These are phyloP conservation scores for Melanophora roralis DNA, from an alignment of 2,888 invertebrate species.

Conservation along the genomic window DNA sequence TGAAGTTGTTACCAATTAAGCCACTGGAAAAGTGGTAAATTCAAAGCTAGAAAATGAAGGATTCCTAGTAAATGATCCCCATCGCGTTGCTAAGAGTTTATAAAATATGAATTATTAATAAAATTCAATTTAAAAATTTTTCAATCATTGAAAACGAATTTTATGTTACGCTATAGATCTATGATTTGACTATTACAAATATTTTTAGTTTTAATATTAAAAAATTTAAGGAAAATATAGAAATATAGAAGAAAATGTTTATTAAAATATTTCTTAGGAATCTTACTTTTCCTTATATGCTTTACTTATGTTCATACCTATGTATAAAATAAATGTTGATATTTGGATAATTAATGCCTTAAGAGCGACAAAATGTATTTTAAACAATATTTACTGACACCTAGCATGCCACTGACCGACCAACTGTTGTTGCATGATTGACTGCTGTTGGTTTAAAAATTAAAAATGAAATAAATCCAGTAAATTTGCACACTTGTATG, in stretches of 20 bases:
- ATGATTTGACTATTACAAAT: too few relatives aligned
- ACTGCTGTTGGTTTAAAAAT: slow-evolving; percentile 57
- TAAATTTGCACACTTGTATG: slow-evolving; percentile 31
- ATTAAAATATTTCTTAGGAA: too few relatives aligned
- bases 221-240: too few relatives aligned
- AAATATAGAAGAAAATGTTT: too few relatives aligned
- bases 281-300: too few relatives aligned
- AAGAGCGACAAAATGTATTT: not conserved
- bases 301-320: too few relatives aligned
- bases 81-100: slow-evolving; percentile 50
- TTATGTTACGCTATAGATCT: not conserved
- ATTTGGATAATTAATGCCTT: not conserved
- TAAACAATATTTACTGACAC: not conserved
- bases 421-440: slow-evolving; percentile 54
- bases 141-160: not conserved
- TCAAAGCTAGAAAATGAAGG: slow-evolving; percentile 7
- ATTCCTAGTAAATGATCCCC: slow-evolving; percentile 7
- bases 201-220: too few relatives aligned
- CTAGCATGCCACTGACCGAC: slow-evolving; percentile 43
- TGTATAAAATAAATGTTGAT: too few relatives aligned
- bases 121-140: slow-evolving; percentile 3
- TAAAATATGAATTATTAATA: slow-evolving; percentile 24
- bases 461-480: not conserved
- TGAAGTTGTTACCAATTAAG: slow-evolving; percentile 43
- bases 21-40: slow-evolving; percentile 44